These are phyloP conservation scores for Harpagifer antarcticus DNA, from an alignment of 2,797 vertebrate species.

Conservation along the genomic window DNA sequence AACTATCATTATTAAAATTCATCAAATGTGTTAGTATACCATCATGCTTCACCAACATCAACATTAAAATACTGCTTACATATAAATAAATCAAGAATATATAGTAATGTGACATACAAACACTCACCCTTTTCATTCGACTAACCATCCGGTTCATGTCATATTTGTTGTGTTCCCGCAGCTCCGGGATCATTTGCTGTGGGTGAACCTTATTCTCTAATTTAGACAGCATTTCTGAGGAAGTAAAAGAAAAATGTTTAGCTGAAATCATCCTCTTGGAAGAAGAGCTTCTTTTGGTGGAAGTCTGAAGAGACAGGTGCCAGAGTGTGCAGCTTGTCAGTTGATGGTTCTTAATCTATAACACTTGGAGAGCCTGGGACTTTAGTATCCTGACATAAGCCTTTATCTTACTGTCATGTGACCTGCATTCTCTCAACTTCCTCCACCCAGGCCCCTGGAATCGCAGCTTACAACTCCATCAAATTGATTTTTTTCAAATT, in stretches of 20 bases:
- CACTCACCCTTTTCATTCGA: constrained; percentile 56
- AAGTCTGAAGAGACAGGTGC: not conserved
- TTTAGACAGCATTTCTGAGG: constrained; percentile 63
- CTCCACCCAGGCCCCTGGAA: not conserved
- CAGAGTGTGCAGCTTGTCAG: not conserved
- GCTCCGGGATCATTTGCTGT: constrained; percentile 33
- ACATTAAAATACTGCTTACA: not conserved
- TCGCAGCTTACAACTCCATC: no score
- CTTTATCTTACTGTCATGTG: constrained; percentile 8
- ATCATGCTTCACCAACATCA: not conserved
- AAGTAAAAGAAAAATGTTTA: not conserved
- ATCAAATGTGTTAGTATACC: not conserved
- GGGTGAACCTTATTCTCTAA: constrained; percentile 70
- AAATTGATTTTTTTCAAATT: no score
- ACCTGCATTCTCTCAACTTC: constrained; percentile 1
- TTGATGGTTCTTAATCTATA: not conserved
- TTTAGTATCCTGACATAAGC: constrained; percentile 2
- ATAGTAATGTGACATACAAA: not conserved
- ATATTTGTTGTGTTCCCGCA: constrained; percentile 8
- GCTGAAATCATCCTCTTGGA: not conserved
- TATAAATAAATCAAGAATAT: not conserved
- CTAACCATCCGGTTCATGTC: not conserved
- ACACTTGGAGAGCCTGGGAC: not conserved
- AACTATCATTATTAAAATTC: no score
- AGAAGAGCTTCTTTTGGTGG: not conserved